Conservation (phyloP, 2,113 vertebrate genomes). For the Pungitius pungitius region DNA sequence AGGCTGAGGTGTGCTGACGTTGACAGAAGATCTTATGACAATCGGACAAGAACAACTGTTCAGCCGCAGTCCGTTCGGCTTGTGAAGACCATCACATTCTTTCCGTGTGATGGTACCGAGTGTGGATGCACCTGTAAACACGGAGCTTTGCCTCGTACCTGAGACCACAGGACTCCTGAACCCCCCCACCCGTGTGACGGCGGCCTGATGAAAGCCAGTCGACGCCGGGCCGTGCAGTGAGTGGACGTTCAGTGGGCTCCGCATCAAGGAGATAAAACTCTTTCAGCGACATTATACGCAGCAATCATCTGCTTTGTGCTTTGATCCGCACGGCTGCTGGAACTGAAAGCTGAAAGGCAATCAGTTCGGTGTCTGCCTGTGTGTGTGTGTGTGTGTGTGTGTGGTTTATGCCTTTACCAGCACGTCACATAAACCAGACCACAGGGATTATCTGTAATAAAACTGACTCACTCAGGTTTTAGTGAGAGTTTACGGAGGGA, state of each 20-base stretch:
- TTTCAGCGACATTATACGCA: conserved; percentile 21
- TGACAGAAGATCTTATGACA: too few species aligned
- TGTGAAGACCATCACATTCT: too few species aligned
- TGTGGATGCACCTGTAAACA: too few species aligned
- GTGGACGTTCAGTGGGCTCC: background rate
- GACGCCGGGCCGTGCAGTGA: conserved; percentile 22
- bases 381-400: background rate
- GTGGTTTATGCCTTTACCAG: conserved; percentile 17
- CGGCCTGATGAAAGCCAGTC: too few species aligned
- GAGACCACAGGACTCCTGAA: too few species aligned
- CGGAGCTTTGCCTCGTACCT: too few species aligned
- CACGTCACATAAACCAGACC: conserved; percentile 57
- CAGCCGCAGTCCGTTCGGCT: too few species aligned
- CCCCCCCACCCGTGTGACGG: too few species aligned
- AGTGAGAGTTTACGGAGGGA: conserved; percentile 63
- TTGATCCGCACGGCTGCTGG: conserved; percentile 40
- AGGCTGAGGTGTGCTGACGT: too few species aligned
- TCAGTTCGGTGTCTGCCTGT: conserved; percentile 27
- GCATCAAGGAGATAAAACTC: conserved; percentile 31
- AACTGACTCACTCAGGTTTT: conserved; percentile 66
- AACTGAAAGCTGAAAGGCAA: conserved; percentile 59
- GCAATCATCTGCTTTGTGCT: conserved; percentile 56
- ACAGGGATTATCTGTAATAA: conserved; percentile 69
- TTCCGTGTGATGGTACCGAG: background rate
- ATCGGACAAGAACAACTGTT: too few species aligned